phyloP scores from a whole-genome alignment of 2,113 vertebrate species.

The Stictonetta naevosa region DNA sequence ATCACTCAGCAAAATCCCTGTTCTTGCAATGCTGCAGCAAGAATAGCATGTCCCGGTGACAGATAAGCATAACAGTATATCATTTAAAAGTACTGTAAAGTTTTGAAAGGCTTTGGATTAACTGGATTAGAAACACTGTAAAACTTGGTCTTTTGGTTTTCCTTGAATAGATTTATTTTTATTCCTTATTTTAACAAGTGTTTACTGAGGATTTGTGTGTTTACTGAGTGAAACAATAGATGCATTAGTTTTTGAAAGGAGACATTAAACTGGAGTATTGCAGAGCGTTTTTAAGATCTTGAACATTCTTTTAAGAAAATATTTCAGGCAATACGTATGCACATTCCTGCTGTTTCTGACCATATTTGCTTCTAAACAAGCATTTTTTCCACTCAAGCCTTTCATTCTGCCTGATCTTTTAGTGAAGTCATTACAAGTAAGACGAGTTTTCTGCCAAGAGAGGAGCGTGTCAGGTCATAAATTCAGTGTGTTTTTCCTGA shows the following conservation, averaged over 20 bases:
- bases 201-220: background rate
- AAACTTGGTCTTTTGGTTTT: background rate
- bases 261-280: background rate
- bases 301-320: background rate
- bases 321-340: background rate
- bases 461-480: background rate
- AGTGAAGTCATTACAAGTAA: background rate
- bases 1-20: background rate
- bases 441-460: background rate
- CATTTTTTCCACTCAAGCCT: background rate
- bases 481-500: background rate
- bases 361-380: background rate
- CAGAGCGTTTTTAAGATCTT: background rate
- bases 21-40: background rate
- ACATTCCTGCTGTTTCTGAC: background rate
- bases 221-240: background rate
- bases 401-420: background rate
- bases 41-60: background rate
- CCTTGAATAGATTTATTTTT: background rate
- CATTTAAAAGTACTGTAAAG: background rate
- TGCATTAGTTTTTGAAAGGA: background rate
- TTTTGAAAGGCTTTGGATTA: background rate
- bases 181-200: background rate
- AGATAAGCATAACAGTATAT: background rate
- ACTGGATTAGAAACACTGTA: background rate